Evolutionary conservation across 2,113 vertebrate species (phyloP).

Genomic region (Anolis carolinensis): DNA sequence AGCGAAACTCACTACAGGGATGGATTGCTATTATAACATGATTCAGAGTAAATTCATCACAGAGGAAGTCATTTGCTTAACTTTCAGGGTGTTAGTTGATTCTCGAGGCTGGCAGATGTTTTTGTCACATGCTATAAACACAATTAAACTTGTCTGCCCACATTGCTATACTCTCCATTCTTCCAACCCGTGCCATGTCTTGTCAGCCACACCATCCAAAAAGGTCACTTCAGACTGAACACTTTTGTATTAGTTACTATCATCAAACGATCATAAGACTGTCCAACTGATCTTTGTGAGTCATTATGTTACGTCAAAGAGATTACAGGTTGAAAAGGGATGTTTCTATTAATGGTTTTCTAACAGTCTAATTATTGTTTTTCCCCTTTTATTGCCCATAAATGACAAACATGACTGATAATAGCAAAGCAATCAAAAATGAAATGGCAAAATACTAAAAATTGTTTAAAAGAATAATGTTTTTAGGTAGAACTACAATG

Average conservation of each 20-base stretch:
- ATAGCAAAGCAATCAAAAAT: no score
- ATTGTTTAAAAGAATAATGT: no score
- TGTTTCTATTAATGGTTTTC: background rate
- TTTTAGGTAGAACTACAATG: no score
- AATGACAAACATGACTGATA: no score
- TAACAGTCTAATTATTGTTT: no score
- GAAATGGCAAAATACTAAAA: no score
- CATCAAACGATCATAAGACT: background rate
- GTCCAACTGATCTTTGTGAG: background rate
- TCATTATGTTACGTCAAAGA: background rate
- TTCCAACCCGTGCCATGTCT: slow-evolving; percentile 35
- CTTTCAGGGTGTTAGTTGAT: slow-evolving; percentile 26
- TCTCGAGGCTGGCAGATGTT: slow-evolving; percentile 6
- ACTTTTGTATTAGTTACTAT: background rate
- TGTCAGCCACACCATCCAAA: slow-evolving; percentile 12
- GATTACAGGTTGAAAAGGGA: background rate
- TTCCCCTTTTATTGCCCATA: no score
- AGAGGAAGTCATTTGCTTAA: background rate
- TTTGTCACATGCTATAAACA: slow-evolving; percentile 17
- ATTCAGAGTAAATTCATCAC: slow-evolving; percentile 4
- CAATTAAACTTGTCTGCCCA: slow-evolving; percentile 44
- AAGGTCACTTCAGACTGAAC: slow-evolving; percentile 1
- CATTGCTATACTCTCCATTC: background rate
- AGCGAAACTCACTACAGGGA: background rate
- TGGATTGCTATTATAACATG: background rate